These are phyloP conservation scores for Rostratula benghalensis DNA, from an alignment of 2,113 vertebrate species.

Conservation along the genomic window DNA sequence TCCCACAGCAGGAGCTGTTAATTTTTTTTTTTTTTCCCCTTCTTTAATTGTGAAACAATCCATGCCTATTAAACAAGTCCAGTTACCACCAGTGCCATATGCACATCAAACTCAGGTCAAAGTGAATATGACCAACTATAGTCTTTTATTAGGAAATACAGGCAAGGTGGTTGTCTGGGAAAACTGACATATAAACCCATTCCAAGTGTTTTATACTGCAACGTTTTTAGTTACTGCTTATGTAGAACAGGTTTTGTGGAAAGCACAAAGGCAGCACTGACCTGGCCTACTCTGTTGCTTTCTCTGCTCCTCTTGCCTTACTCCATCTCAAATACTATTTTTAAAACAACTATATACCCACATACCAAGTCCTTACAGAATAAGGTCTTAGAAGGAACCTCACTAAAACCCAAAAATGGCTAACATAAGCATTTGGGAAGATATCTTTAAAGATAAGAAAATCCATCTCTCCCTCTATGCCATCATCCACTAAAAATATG, in stretches of 20 bases:
- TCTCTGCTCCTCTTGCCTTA: background rate
- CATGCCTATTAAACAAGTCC: constrained; percentile 45
- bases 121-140: background rate
- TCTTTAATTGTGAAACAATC: constrained; percentile 25
- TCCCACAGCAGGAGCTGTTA: background rate
- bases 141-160: constrained; percentile 36
- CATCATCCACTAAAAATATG: background rate
- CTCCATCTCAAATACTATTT: background rate
- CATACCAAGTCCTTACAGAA: background rate
- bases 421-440: background rate
- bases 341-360: background rate
- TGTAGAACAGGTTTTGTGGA: background rate
- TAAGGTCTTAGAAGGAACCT: background rate
- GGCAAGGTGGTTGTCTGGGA: background rate
- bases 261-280: constrained; percentile 26
- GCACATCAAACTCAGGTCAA: constrained; percentile 29
- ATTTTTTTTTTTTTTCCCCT: background rate
- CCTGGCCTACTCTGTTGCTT: background rate
- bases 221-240: constrained; percentile 37
- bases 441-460: background rate
- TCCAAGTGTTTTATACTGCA: constrained; percentile 44
- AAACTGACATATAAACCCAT: constrained; percentile 37
- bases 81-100: constrained; percentile 23
- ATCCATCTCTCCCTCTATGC: background rate
- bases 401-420: background rate